These are phyloP conservation scores for Tetanocera ferruginea DNA, from an alignment of 2,888 invertebrate genomes.

Conservation along the genomic window DNA sequence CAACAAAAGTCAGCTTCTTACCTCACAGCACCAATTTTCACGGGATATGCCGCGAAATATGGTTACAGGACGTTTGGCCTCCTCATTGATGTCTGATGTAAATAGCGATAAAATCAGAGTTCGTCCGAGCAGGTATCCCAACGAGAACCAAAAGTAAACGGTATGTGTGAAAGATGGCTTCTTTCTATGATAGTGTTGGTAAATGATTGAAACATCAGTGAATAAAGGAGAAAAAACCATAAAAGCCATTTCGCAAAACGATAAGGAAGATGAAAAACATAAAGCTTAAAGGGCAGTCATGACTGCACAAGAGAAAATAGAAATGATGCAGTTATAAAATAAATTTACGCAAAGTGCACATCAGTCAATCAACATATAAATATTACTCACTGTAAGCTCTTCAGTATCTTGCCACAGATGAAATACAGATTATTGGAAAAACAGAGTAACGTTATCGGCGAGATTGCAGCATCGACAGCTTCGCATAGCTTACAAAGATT, in stretches of 20 bases:
- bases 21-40: slow-evolving; percentile 71
- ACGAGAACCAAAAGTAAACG: slow-evolving; percentile 74
- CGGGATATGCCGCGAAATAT: slow-evolving; percentile 69
- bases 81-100: slow-evolving; percentile 73
- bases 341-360: no score
- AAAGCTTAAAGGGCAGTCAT: neutral
- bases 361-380: slow-evolving; percentile 31
- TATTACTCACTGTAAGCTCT: slow-evolving; percentile 71
- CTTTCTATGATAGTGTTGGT: slow-evolving; percentile 60
- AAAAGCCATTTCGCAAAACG: neutral
- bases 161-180: slow-evolving; percentile 68
- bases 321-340: neutral
- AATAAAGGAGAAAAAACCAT: neutral
- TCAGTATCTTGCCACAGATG: slow-evolving; percentile 73
- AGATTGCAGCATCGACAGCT: slow-evolving; percentile 71
- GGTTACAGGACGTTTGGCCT: slow-evolving; percentile 68
- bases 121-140: slow-evolving; percentile 72
- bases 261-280: neutral
- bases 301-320: neutral
- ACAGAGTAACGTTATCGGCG: slow-evolving; percentile 71
- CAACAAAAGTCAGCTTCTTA: slow-evolving; percentile 45
- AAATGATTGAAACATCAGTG: no score
- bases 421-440: slow-evolving; percentile 74
- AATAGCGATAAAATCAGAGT: slow-evolving; percentile 73
- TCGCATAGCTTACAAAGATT: slow-evolving; percentile 71